A percentile compares a stretch with the other conserved stretches of the same genome.
Conservation (phyloP, 2,113 vertebrate species). For the Nanorana parkeri region DNA sequence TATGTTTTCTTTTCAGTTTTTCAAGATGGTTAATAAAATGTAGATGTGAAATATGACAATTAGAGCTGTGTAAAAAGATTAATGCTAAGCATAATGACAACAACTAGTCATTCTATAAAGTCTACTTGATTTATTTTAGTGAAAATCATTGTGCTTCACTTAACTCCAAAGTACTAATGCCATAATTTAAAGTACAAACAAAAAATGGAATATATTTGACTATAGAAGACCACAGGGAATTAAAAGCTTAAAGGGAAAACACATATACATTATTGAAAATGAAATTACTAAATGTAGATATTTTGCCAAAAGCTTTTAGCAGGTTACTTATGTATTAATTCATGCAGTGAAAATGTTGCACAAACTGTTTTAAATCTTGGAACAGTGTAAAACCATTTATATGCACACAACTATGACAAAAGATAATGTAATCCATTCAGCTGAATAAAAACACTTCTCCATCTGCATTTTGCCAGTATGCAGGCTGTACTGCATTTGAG, state of each 20-base stretch:
- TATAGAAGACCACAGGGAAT: constrained; percentile 25
- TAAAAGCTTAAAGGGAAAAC: constrained; percentile 6
- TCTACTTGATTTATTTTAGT: too few species aligned
- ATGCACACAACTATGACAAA: constrained; percentile 49
- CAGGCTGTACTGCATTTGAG: constrained; percentile 16
- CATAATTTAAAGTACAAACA: neutral
- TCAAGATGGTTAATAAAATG: constrained; percentile 40
- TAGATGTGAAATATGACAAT: constrained; percentile 39
- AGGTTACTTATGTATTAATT: constrained; percentile 56
- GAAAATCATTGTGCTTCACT: too few species aligned
- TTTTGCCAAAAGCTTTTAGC: constrained; percentile 55
- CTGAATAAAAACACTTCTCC: constrained; percentile 45
- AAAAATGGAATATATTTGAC: neutral
- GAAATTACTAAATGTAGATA: constrained; percentile 37
- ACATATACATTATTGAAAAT: constrained; percentile 35
- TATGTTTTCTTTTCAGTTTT: too few species aligned
- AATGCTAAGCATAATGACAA: neutral
- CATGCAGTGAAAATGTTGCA: constrained; percentile 54
- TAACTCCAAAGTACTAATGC: too few species aligned
- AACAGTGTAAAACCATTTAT: constrained; percentile 53
- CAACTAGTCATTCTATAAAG: too few species aligned
- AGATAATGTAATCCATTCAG: constrained; percentile 55
- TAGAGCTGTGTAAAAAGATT: constrained; percentile 55
- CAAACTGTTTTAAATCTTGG: constrained; percentile 55
- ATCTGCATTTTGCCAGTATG: constrained; percentile 47